Evolutionary conservation across 2,113 vertebrate genomes (phyloP).

Genomic region (Nothoprocta perdicaria): DNA sequence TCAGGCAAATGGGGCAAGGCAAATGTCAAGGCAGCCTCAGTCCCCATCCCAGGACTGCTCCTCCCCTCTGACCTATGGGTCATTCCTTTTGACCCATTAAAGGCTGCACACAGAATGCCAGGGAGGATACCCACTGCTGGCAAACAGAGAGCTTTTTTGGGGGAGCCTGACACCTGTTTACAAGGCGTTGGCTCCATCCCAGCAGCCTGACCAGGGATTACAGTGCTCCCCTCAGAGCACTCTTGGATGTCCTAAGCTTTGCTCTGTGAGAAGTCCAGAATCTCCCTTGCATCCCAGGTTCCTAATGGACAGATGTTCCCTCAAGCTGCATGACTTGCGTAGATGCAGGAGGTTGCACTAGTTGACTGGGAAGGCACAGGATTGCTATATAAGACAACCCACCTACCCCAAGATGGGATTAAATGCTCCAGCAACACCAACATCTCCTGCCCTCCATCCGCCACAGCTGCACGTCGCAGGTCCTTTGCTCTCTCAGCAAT

Average conservation of each 20-base stretch:
- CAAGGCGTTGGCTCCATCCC: constrained; percentile 1
- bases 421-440: not conserved
- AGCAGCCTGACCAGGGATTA: not conserved
- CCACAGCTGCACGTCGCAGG: not conserved
- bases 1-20: not conserved
- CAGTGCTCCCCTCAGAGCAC: not conserved
- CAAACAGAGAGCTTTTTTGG: constrained; percentile 42
- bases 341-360: not conserved
- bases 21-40: not conserved
- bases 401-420: not conserved
- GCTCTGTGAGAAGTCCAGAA: not conserved
- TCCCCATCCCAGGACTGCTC: accelerated
- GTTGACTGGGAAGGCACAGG: not conserved
- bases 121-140: constrained; percentile 54
- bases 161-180: constrained; percentile 58
- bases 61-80: not conserved
- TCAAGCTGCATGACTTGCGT: not conserved
- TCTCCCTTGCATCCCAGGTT: not conserved
- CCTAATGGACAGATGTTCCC: not conserved
- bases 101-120: not conserved
- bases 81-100: not conserved
- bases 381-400: not conserved
- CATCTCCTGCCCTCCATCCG: not conserved
- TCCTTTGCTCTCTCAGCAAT: not conserved
- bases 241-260: not conserved